Conservation (phyloP, 92 coral and sea anemone species). For the Porites evermanni region DNA sequence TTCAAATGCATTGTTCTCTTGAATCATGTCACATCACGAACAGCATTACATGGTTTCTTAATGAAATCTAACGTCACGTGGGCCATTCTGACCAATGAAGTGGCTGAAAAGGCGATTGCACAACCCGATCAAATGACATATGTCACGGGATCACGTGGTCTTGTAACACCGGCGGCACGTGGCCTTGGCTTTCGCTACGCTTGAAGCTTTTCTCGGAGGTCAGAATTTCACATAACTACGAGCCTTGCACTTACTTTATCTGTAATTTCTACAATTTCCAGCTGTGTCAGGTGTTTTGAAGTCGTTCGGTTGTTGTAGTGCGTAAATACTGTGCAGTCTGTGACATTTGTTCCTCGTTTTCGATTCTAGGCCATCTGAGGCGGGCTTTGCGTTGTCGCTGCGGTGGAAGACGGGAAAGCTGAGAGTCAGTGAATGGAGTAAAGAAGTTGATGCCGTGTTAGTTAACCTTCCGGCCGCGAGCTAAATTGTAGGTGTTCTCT, state of each 20-base stretch:
- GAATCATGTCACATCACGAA: constrained; percentile 39
- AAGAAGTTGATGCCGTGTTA: constrained; percentile 76
- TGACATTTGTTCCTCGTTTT: constrained; percentile 17
- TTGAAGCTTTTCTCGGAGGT: constrained; percentile 63
- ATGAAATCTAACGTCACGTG: constrained; percentile 30
- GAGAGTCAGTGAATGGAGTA: constrained; percentile 87
- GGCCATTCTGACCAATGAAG: constrained; percentile 28
- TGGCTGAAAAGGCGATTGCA: constrained; percentile 51
- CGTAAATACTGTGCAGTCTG: constrained; percentile 12
- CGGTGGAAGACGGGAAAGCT: constrained; percentile 76
- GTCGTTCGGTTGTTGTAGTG: constrained; percentile 16
- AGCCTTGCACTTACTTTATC: constrained; percentile 36
- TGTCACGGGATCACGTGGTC: constrained; percentile 96
- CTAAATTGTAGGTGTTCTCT: constrained; percentile 29
- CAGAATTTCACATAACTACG: constrained; percentile 45
- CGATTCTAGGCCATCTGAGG: constrained; percentile 51
- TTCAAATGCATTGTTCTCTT: constrained; percentile 20
- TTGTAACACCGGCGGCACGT: constrained; percentile 96
- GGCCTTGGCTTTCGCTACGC: constrained; percentile 89
- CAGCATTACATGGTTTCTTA: constrained; percentile 27
- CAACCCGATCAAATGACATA: constrained; percentile 75
- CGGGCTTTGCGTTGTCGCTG: constrained; percentile 63
- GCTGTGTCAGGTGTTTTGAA: constrained; percentile 52
- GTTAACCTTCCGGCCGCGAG: constrained; percentile 80
- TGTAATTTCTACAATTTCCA: constrained; percentile 46